phyloP scores from a whole-genome alignment of 2,888 invertebrate genomes.

The Pollenia labialis region DNA sequence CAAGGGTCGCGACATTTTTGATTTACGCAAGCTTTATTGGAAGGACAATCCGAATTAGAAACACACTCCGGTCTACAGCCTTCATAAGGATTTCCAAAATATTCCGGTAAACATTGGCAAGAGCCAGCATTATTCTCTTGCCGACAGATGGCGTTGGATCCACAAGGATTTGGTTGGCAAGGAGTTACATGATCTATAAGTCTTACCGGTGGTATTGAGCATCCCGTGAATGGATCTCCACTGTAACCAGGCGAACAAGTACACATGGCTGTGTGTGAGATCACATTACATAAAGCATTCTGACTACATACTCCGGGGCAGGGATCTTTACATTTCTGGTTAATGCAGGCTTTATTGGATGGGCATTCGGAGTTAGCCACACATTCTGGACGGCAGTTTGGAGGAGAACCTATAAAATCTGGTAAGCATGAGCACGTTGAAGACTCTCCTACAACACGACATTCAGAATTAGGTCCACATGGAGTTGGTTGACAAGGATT shows the following conservation, averaged over 20 bases:
- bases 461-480: slow-evolving; percentile 86
- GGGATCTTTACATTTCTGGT: slow-evolving; percentile 89
- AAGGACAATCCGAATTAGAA: slow-evolving; percentile 91
- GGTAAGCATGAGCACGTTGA: slow-evolving; percentile 87
- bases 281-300: slow-evolving; percentile 85
- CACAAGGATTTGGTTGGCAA: slow-evolving; percentile 88
- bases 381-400: slow-evolving; percentile 89
- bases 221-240: slow-evolving; percentile 88
- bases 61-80: slow-evolving; percentile 91
- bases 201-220: slow-evolving; percentile 81
- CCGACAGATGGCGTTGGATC: slow-evolving; percentile 88
- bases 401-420: slow-evolving; percentile 88
- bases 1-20: slow-evolving; percentile 92
- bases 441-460: slow-evolving; percentile 84
- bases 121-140: slow-evolving; percentile 88
- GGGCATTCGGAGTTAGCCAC: slow-evolving; percentile 89
- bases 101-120: slow-evolving; percentile 88
- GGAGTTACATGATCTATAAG: slow-evolving; percentile 83
- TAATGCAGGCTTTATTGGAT: slow-evolving; percentile 88
- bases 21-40: slow-evolving; percentile 88
- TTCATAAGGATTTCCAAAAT: slow-evolving; percentile 89
- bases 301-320: slow-evolving; percentile 88
- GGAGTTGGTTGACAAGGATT: slow-evolving; percentile 85
- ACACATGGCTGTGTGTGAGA: slow-evolving; percentile 87
- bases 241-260: slow-evolving; percentile 87